A percentile compares a stretch with the other conserved stretches of the same genome.
Conservation (phyloP, 35 echinoderm and acorn worm species). For the Chiridota heheva region DNA sequence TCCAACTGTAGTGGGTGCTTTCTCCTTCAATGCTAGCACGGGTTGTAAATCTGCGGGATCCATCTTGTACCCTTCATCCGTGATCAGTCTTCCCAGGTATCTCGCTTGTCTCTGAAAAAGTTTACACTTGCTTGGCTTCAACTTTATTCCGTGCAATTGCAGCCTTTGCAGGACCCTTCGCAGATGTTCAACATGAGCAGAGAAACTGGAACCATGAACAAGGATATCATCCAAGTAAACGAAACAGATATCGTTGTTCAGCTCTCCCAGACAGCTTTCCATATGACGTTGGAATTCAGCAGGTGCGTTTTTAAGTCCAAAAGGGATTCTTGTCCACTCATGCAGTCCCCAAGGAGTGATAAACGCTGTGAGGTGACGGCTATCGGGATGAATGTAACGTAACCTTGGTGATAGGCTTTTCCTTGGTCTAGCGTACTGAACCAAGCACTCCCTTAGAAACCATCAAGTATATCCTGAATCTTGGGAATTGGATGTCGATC, state of each 20-base stretch:
- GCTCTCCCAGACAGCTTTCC: conserved; percentile 43
- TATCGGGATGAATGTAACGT: conserved; percentile 2
- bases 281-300: conserved; percentile 45
- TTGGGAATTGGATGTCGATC: no score
- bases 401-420: no score
- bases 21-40: conserved; percentile 15
- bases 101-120: conserved; percentile 47
- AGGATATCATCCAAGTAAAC: conserved; percentile 57
- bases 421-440: no score
- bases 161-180: conserved; percentile 22
- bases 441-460: conserved; percentile 20
- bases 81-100: conserved; percentile 52
- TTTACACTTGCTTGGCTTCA: conserved; percentile 54
- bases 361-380: conserved; percentile 57
- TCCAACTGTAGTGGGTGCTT: conserved; percentile 25
- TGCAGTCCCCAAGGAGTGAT: conserved; percentile 64
- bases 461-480: no score
- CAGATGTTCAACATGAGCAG: conserved; percentile 37
- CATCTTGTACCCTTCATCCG: conserved; percentile 19
- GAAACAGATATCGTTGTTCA: conserved; percentile 17
- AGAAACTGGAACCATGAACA: conserved; percentile 23
- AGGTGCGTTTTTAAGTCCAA: conserved; percentile 45
- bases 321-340: conserved; percentile 49
- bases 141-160: conserved; percentile 38
- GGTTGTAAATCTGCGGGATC: background rate